These are phyloP conservation scores for Dicyrtomina minuta DNA, from an alignment of 2,888 invertebrate species.

Conservation along the genomic window DNA sequence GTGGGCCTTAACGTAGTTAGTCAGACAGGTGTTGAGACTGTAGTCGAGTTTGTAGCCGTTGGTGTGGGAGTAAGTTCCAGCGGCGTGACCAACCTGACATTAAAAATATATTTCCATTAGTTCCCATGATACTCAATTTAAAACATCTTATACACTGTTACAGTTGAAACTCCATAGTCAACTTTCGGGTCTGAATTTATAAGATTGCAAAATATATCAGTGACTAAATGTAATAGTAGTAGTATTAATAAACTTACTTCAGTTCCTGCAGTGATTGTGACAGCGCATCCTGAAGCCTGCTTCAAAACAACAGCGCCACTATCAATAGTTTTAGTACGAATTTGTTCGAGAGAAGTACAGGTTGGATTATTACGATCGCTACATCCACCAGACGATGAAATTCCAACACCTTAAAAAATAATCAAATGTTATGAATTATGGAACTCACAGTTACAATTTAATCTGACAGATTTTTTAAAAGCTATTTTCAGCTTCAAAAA, in stretches of 20 bases:
- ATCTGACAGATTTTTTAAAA: no score
- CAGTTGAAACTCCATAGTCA: no score
- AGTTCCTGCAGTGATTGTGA: conserved; percentile 51
- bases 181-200: no score
- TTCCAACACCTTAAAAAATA: conserved; percentile 34
- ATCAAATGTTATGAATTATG: not conserved
- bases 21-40: conserved; percentile 41
- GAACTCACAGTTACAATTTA: not conserved
- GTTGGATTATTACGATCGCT: conserved; percentile 43
- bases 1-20: conserved; percentile 37
- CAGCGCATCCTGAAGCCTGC: conserved; percentile 41
- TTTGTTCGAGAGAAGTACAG: conserved; percentile 46
- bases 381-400: conserved; percentile 46
- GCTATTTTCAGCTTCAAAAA: no score
- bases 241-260: conserved; percentile 37
- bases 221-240: not conserved
- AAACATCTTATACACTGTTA: not conserved
- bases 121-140: no score
- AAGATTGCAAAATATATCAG: not conserved
- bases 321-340: conserved; percentile 40
- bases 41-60: conserved; percentile 50
- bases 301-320: conserved; percentile 37
- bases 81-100: conserved; percentile 42
- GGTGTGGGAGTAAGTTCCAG: conserved; percentile 45
- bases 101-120: not conserved